Evolutionary conservation across 2,888 invertebrate genomes (phyloP).

Genomic region (Endotricha flammealis): DNA sequence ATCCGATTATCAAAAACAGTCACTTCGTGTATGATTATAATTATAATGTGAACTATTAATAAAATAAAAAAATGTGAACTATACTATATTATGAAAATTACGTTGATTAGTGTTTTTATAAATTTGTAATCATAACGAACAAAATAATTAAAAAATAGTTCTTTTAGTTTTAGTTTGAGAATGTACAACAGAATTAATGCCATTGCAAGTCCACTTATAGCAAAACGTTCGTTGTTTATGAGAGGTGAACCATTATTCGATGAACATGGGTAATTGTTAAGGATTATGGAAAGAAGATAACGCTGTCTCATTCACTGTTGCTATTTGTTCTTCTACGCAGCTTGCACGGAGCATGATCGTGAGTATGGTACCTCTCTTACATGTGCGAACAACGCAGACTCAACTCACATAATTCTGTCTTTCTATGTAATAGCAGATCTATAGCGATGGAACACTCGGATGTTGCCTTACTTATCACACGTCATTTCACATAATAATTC

Average conservation of each 20-base stretch:
- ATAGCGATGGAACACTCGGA: slow-evolving; percentile 32
- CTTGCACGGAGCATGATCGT: slow-evolving; percentile 95
- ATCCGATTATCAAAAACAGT: too few species aligned
- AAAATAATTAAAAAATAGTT: too few species aligned
- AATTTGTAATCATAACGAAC: too few species aligned
- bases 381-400: slow-evolving; percentile 28
- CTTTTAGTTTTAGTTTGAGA: background rate
- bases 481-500: slow-evolving; percentile 9
- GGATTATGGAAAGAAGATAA: slow-evolving; percentile 31
- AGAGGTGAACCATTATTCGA: background rate
- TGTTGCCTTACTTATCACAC: slow-evolving; percentile 33
- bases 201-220: slow-evolving; percentile 10
- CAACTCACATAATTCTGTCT: slow-evolving; percentile 24
- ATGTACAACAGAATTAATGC: background rate
- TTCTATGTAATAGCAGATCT: slow-evolving; percentile 21
- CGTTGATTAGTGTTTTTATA: too few species aligned
- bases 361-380: slow-evolving; percentile 79
- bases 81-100: too few species aligned
- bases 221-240: slow-evolving; percentile 5
- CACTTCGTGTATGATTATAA: too few species aligned
- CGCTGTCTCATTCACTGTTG: slow-evolving; percentile 80
- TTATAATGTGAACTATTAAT: too few species aligned
- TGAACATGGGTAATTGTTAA: slow-evolving; percentile 7
- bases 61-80: too few species aligned
- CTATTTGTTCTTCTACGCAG: slow-evolving; percentile 83